Evolutionary conservation across 64 coral and sea anemone genomes (phyloP), one percentile per base, ranked within the genome.

Genomic region (Orbicella faveolata): DNA sequence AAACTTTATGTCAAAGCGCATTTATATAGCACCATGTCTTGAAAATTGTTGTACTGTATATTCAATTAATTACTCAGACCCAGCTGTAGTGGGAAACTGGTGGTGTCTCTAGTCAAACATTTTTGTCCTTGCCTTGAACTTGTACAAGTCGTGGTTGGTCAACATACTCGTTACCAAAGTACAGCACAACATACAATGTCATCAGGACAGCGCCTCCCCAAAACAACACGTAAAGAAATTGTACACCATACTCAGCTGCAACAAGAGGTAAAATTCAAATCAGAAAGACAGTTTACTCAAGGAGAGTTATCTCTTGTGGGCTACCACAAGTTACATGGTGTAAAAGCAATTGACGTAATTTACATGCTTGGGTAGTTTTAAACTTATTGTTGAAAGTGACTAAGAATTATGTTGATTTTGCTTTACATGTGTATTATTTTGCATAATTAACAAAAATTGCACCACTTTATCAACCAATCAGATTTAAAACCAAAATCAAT

Each of bases 111-210:
- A 98, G 96, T 98, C 96, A 98, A 57, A 98, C 96, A 75, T 98
- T 88, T 87, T 98, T 98, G 89, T 98, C 96, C 48, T 98, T 98
- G 11, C 61, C 17, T 39, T 74, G 51, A 18, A 90, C 94, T 87
- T 98, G 96, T 75, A 98, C 84, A 6, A 98, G 86, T 81, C 88
- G 89, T 63, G 96, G 96, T 63, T 98, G 93, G 57, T 98, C 93
- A 6, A 98, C 96, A 86, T 94, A 98, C 52, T 98, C 96, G 54
- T 89, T 94, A 16, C 96, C 96, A 89, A 98, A 98, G 84, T 91
- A 98, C 78, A 94, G 75, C 20, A 98, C 96, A 39, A 98, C 75
- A 85, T 98, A 98, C 30, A 98, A 86, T 30, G 96, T 98, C 20
- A 89, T 67, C 52, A 98, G 65, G 2, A 98, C 96, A 6, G 96